These are phyloP conservation scores for Trichogramma dendrolimi DNA, from an alignment of 2,888 invertebrate species.

Conservation along the genomic window DNA sequence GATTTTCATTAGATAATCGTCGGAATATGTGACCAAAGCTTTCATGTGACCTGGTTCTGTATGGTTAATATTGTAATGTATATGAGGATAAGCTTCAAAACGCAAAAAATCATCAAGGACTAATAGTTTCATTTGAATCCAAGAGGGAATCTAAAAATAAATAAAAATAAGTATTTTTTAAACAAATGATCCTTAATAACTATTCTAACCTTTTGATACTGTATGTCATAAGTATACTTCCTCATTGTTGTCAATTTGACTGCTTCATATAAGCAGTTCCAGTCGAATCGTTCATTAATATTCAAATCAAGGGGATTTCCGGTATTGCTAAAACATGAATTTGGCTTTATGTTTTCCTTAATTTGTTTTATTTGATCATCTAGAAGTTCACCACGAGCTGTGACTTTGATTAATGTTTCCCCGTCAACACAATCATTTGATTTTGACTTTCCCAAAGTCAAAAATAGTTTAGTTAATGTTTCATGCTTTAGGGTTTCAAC, in stretches of 20 bases:
- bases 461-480: constrained; percentile 39
- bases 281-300: constrained; percentile 32
- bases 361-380: constrained; percentile 44
- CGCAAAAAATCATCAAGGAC: constrained; percentile 32
- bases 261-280: constrained; percentile 35
- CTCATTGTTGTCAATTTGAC: constrained; percentile 42
- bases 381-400: constrained; percentile 42
- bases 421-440: constrained; percentile 44
- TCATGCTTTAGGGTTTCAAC: constrained; percentile 34
- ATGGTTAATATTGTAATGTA: constrained; percentile 31
- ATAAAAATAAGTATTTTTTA: not conserved
- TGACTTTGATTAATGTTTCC: constrained; percentile 41
- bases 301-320: constrained; percentile 32
- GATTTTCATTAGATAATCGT: constrained; percentile 35
- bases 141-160: constrained; percentile 32
- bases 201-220: constrained; percentile 37
- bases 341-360: constrained; percentile 32
- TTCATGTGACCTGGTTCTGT: constrained; percentile 35
- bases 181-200: not conserved
- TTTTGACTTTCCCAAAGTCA: constrained; percentile 42
- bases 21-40: constrained; percentile 37
- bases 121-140: constrained; percentile 12
- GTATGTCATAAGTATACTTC: constrained; percentile 44
- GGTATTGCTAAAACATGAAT: constrained; percentile 34
- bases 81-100: constrained; percentile 23